These are phyloP conservation scores for Metopia argyrocephala DNA, from an alignment of 2,888 invertebrate species.

Conservation along the genomic window DNA sequence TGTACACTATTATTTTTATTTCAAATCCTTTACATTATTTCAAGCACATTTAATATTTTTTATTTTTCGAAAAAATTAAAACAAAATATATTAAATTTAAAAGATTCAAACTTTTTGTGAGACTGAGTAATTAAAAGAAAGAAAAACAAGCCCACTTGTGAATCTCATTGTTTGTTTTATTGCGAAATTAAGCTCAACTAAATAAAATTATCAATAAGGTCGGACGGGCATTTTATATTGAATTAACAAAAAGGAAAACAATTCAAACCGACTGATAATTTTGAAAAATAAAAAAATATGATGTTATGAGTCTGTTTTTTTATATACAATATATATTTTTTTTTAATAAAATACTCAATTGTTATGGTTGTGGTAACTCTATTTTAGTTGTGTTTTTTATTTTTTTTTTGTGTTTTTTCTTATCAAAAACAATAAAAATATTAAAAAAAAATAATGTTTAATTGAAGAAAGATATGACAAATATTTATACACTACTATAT, in stretches of 20 bases:
- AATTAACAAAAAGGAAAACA: constrained; percentile 31
- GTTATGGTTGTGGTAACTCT: constrained; percentile 21
- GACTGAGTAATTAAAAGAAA: constrained; percentile 8
- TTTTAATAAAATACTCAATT: not conserved
- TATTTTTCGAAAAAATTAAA: not conserved
- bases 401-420: no score
- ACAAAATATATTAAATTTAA: not conserved
- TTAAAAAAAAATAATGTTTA: not conserved
- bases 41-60: constrained; percentile 1
- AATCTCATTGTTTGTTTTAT: constrained; percentile 36
- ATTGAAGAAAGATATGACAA: no score
- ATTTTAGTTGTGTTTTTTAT: not conserved
- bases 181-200: constrained; percentile 45
- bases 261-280: constrained; percentile 43
- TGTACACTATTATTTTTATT: no score
- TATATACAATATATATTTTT: no score
- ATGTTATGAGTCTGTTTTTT: constrained; percentile 13
- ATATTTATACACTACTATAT: no score
- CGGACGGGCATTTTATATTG: constrained; percentile 43
- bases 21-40: not conserved
- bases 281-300: not conserved
- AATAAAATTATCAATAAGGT: constrained; percentile 60
- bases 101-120: not conserved
- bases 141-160: constrained; percentile 26
- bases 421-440: constrained; percentile 19